Percentiles rank a stretch among this genome's conserved stretches.
These are phyloP conservation scores for Lophura nycthemera DNA, from an alignment of 2,113 vertebrate genomes.

Conservation along the genomic window DNA sequence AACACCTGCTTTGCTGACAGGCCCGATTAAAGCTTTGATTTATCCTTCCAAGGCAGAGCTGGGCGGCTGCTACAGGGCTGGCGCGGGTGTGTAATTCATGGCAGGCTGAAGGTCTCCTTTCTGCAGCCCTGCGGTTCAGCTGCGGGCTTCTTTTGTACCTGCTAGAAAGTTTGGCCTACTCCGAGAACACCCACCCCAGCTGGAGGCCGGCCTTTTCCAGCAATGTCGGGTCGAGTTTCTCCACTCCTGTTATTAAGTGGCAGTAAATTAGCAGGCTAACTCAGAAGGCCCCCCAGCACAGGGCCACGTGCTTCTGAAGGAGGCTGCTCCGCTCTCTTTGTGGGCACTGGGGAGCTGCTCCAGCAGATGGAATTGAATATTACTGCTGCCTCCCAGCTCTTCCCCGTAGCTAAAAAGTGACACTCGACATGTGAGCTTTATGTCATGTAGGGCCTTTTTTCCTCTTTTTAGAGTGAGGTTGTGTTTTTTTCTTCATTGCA, in stretches of 20 bases:
- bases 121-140: constrained; percentile 53
- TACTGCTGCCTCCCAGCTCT: background rate
- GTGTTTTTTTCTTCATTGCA: accelerated
- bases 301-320: background rate
- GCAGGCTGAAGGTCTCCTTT: constrained; percentile 72
- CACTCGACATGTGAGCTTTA: background rate
- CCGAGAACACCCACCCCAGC: constrained; percentile 50
- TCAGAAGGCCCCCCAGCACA: background rate
- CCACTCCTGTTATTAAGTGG: background rate
- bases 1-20: constrained; percentile 86
- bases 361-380: background rate
- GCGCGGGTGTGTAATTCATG: constrained; percentile 75
- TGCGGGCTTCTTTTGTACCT: constrained; percentile 70
- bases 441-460: background rate
- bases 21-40: constrained; percentile 82
- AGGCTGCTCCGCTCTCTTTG: background rate
- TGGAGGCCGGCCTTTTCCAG: constrained; percentile 44
- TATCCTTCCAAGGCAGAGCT: constrained; percentile 69
- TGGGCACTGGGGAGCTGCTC: background rate
- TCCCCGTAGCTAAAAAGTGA: background rate
- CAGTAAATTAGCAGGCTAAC: constrained; percentile 63
- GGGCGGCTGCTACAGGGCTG: constrained; percentile 57
- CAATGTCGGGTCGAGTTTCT: background rate
- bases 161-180: constrained; percentile 31
- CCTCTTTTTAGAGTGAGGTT: background rate